Conservation (phyloP, 1,140 invertebrate genomes). For the Drosophila aff. region DNA sequence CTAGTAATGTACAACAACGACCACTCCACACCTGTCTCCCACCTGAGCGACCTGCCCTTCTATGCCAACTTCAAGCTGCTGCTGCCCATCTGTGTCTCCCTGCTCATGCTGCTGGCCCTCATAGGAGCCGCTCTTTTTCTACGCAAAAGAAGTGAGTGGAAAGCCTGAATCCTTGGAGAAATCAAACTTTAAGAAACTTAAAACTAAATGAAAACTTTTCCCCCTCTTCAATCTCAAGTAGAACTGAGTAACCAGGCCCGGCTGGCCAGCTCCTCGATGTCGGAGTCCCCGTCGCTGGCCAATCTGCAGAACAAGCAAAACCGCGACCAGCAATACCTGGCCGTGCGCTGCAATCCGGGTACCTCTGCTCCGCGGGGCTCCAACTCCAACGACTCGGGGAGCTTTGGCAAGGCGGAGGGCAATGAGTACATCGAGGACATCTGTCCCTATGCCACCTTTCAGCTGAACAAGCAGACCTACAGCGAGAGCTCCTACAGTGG, state of each 20-base stretch:
- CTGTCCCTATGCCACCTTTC: slow-evolving; percentile 95
- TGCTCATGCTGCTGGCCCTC: slow-evolving; percentile 88
- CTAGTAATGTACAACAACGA: slow-evolving; percentile 86
- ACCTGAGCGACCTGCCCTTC: slow-evolving; percentile 88
- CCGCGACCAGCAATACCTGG: slow-evolving; percentile 90
- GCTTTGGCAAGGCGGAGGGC: slow-evolving; percentile 86
- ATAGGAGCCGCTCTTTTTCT: slow-evolving; percentile 88
- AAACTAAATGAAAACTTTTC: not conserved
- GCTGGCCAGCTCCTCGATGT: slow-evolving; percentile 81
- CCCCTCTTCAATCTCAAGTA: slow-evolving; percentile 2
- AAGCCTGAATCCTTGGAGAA: not conserved
- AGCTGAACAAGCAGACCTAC: slow-evolving; percentile 93
- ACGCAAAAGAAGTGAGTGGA: slow-evolving; percentile 88
- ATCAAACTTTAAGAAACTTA: not conserved
- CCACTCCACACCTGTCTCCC: slow-evolving; percentile 87
- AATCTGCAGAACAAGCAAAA: slow-evolving; percentile 91
- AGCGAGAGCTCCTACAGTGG: slow-evolving; percentile 95
- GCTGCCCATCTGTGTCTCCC: slow-evolving; percentile 88
- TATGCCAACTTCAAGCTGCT: slow-evolving; percentile 90
- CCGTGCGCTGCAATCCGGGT: slow-evolving; percentile 86
- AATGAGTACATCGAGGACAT: slow-evolving; percentile 95
- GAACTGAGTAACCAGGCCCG: slow-evolving; percentile 77
- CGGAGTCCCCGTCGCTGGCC: slow-evolving; percentile 89
- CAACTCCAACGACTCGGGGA: slow-evolving; percentile 86
- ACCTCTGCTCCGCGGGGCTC: slow-evolving; percentile 85